Percentiles rank a stretch among this genome's conserved stretches.
Conservation (phyloP, 2,888 invertebrate species). For the Orthonychiurus folsomi region DNA sequence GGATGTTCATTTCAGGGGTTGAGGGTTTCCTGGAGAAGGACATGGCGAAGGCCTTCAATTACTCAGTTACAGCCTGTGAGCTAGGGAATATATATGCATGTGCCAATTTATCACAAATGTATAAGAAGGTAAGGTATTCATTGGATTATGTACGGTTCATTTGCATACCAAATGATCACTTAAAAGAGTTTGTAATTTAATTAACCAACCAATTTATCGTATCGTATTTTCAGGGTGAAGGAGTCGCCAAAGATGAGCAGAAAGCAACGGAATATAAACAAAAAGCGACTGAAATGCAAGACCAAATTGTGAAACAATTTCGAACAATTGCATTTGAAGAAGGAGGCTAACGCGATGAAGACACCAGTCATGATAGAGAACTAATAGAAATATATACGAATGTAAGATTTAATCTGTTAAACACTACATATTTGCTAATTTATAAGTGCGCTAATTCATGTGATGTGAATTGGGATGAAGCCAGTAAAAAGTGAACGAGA, state of each 20-base stretch:
- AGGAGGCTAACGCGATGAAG: constrained; percentile 43
- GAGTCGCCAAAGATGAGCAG: constrained; percentile 61
- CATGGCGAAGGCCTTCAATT: constrained; percentile 67
- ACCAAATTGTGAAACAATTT: constrained; percentile 52
- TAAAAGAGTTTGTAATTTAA: constrained; percentile 1
- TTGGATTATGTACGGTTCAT: constrained; percentile 1
- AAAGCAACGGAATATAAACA: constrained; percentile 64
- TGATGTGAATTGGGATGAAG: too few relatives aligned
- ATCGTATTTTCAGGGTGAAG: constrained; percentile 55
- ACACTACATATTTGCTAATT: too few relatives aligned
- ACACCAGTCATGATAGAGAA: too few relatives aligned
- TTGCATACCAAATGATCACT: background rate
- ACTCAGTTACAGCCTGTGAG: constrained; percentile 71
- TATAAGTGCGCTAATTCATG: too few relatives aligned
- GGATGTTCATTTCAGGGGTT: constrained; percentile 67
- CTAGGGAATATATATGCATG: constrained; percentile 78
- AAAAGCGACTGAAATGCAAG: constrained; percentile 61
- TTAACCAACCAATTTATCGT: constrained; percentile 20
- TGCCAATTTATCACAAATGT: constrained; percentile 81
- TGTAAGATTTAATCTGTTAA: too few relatives aligned
- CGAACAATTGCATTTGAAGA: constrained; percentile 48
- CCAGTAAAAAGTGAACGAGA: too few relatives aligned
- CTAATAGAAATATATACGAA: too few relatives aligned
- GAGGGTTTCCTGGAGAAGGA: constrained; percentile 54
- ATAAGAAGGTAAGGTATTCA: constrained; percentile 50